Conservation (phyloP, 2,888 invertebrate genomes). For the Scrobipalpa atriplicella region DNA sequence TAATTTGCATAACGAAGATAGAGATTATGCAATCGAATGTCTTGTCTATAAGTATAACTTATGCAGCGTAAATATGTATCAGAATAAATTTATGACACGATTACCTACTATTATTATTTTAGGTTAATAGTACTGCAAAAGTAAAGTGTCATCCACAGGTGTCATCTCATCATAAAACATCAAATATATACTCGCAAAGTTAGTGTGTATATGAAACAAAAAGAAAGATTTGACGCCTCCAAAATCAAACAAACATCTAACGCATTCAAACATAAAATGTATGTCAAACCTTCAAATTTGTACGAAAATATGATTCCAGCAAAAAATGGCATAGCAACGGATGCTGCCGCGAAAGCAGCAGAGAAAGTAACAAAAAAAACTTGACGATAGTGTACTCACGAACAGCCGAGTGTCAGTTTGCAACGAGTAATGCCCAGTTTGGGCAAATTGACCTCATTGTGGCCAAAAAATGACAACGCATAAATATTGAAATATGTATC, state of each 20-base stretch:
- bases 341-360: constrained; percentile 13
- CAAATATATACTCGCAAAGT: no score
- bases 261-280: no score
- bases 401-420: not conserved
- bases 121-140: no score
- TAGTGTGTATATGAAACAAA: no score
- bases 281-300: not conserved
- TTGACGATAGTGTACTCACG: constrained; percentile 16
- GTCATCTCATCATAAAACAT: no score
- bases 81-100: not conserved
- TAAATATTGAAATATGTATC: no score
- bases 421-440: constrained; percentile 17
- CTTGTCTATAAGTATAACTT: not conserved
- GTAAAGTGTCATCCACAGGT: no score
- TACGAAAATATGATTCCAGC: not conserved
- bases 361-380: constrained; percentile 21
- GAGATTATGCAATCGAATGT: not conserved
- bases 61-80: not conserved
- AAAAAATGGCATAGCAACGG: not conserved
- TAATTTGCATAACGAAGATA: not conserved
- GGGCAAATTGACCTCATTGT: not conserved
- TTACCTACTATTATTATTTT: no score
- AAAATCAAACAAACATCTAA: no score
- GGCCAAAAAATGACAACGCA: not conserved
- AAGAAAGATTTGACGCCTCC: no score